phyloP scores from a whole-genome alignment of 2,888 invertebrate genomes.

The Altica lythri region DNA sequence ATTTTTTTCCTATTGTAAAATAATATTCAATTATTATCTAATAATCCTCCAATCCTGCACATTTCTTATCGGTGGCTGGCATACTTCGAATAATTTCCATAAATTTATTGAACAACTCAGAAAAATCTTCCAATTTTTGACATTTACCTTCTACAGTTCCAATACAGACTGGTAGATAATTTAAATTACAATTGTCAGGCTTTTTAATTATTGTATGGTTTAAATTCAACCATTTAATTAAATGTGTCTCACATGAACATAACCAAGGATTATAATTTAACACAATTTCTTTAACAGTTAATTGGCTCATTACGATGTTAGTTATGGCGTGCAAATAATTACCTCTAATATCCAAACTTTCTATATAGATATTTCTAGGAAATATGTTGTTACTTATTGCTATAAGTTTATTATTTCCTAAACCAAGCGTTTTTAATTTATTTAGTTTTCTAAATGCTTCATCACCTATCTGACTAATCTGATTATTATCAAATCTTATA shows the following conservation, averaged over 20 bases:
- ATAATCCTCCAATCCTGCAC: neutral
- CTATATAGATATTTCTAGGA: neutral
- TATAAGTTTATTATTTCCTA: slow-evolving; percentile 8
- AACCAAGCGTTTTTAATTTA: neutral
- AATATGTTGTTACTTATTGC: neutral
- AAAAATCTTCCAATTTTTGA: neutral
- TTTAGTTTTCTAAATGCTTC: slow-evolving; percentile 6
- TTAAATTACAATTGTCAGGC: slow-evolving; percentile 5
- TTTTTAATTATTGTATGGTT: neutral
- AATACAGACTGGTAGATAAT: slow-evolving; percentile 11
- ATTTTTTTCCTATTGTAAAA: too few relatives aligned
- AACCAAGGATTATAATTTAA: slow-evolving; percentile 6
- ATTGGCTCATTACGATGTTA: neutral
- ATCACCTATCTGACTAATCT: neutral
- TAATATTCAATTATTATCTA: too few relatives aligned
- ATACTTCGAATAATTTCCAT: neutral
- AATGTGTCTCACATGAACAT: slow-evolving; percentile 9
- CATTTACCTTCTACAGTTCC: too few relatives aligned
- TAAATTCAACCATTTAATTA: neutral
- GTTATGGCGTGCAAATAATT: slow-evolving; percentile 6
- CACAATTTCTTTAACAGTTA: slow-evolving; percentile 1
- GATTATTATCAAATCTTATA: slow-evolving; percentile 9
- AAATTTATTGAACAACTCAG: neutral
- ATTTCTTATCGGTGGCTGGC: neutral
- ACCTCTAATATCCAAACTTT: slow-evolving; percentile 1